Evolutionary conservation across 2,113 vertebrate genomes (phyloP).

Genomic region (Misgurnus mizolepis): DNA sequence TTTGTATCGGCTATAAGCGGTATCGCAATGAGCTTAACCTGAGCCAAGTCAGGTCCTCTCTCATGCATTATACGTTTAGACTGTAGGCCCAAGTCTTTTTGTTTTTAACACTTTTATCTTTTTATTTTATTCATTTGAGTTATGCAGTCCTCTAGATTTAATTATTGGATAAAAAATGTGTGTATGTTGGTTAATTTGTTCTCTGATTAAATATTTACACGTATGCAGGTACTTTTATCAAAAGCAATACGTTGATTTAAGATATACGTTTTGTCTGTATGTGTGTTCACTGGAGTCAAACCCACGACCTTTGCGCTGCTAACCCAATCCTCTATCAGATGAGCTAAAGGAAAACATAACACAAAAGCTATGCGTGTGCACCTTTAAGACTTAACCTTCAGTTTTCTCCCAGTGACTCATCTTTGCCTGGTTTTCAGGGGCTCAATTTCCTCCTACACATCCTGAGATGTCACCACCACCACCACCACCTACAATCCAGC

Average conservation of each 20-base stretch:
- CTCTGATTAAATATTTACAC: no score
- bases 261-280: no score
- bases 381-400: slow-evolving; percentile 40
- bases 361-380: not conserved
- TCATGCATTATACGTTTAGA: not conserved
- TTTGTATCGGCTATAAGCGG: slow-evolving; percentile 63
- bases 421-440: slow-evolving; percentile 35
- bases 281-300: no score
- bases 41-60: slow-evolving; percentile 5
- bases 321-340: no score
- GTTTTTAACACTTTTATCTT: not conserved
- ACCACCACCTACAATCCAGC: slow-evolving; percentile 6
- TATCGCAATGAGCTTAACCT: slow-evolving; percentile 42
- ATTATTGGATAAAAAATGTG: no score
- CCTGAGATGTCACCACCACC: slow-evolving; percentile 7
- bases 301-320: no score
- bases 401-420: slow-evolving; percentile 48
- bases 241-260: no score
- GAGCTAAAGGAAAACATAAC: not conserved
- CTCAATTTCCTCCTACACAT: slow-evolving; percentile 40
- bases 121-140: not conserved
- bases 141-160: not conserved
- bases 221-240: no score
- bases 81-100: not conserved
- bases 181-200: no score